phyloP scores from a whole-genome alignment of 2,113 vertebrate genomes.

The Phalacrocorax aristotelis region DNA sequence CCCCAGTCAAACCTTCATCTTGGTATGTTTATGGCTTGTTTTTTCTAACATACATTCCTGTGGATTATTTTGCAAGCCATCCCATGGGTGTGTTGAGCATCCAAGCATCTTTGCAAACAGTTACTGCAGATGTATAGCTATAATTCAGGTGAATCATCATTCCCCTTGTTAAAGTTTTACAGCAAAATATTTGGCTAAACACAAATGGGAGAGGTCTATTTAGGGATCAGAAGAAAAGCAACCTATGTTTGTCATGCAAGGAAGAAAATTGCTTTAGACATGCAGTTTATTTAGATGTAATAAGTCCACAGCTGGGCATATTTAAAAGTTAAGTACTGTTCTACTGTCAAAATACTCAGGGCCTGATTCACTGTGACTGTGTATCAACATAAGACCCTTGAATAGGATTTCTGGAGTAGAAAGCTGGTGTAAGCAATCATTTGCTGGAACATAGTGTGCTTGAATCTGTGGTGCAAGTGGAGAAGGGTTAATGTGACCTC shows the following conservation, averaged over 20 bases:
- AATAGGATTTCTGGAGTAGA: background rate
- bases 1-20: background rate
- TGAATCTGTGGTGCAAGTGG: background rate
- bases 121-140: slow-evolving; percentile 1
- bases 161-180: slow-evolving; percentile 53
- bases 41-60: slow-evolving; percentile 43
- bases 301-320: slow-evolving; percentile 33
- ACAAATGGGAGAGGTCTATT: slow-evolving; percentile 24
- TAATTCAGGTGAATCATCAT: slow-evolving; percentile 64
- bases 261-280: slow-evolving; percentile 31
- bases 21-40: background rate
- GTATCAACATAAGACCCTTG: background rate
- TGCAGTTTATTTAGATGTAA: slow-evolving; percentile 48
- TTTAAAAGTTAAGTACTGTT: slow-evolving; percentile 32
- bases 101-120: slow-evolving; percentile 35
- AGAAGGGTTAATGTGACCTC: background rate
- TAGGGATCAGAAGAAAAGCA: slow-evolving; percentile 35
- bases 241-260: slow-evolving; percentile 33
- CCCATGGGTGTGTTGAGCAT: slow-evolving; percentile 40
- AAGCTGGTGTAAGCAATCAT: background rate
- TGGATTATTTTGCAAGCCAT: slow-evolving; percentile 51
- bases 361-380: background rate
- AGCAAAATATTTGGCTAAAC: slow-evolving; percentile 55
- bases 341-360: background rate
- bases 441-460: background rate